A percentile compares a stretch with the other conserved stretches of the same genome.
phyloP scores from a whole-genome alignment of 2,113 vertebrate species.

The Neolamprologus variostigma region DNA sequence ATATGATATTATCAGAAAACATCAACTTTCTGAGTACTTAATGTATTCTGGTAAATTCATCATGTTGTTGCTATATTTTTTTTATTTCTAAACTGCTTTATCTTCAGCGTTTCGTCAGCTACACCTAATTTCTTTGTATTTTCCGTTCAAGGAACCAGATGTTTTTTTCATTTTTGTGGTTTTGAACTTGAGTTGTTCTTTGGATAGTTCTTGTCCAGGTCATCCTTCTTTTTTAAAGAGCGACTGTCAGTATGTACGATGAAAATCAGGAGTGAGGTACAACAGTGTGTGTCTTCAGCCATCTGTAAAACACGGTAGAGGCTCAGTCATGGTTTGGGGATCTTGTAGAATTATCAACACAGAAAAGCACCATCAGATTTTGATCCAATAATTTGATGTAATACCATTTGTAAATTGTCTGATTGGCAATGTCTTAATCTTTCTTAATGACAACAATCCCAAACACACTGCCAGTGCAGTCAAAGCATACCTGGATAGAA shows the following conservation, averaged over 20 bases:
- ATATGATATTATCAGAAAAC: background rate
- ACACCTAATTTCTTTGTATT: background rate
- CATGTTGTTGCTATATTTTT: background rate
- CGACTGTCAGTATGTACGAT: background rate
- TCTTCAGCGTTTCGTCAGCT: background rate
- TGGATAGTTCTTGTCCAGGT: background rate
- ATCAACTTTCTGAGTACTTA: background rate
- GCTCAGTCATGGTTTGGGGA: background rate
- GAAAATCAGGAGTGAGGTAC: background rate
- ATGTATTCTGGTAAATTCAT: background rate
- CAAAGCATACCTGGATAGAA: background rate
- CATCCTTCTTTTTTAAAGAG: background rate
- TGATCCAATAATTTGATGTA: background rate
- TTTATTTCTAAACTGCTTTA: background rate
- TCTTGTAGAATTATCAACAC: background rate
- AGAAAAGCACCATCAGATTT: background rate
- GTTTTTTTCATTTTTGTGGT: background rate
- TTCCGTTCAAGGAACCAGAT: background rate
- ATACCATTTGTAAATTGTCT: rapidly evolving
- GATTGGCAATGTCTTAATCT: background rate
- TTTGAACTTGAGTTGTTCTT: background rate
- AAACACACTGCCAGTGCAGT: background rate
- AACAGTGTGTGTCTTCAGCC: background rate
- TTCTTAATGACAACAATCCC: background rate
- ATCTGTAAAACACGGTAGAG: background rate